Percentiles rank a stretch among this genome's conserved stretches.
These are phyloP conservation scores for Meloidogyne exigua DNA, from an alignment of 1,140 invertebrate genomes.

Conservation along the genomic window DNA sequence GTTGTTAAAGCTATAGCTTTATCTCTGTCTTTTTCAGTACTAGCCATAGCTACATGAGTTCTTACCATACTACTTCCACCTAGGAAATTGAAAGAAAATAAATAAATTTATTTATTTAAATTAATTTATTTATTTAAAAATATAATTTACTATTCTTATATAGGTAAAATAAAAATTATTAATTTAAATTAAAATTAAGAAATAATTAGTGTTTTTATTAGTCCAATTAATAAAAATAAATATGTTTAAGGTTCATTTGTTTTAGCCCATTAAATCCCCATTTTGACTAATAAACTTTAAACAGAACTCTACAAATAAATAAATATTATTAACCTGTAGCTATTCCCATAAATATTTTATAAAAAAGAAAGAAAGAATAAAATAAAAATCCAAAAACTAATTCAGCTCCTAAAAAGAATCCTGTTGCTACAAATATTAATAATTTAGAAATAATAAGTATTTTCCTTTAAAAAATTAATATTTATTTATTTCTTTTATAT, in stretches of 20 bases:
- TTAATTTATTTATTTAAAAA: too few species aligned
- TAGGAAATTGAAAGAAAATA: too few species aligned
- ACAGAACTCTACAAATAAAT: too few species aligned
- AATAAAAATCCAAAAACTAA: background rate
- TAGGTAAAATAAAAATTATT: too few species aligned
- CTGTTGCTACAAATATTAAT: background rate
- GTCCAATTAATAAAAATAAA: too few species aligned
- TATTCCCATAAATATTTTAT: background rate
- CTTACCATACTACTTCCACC: constrained; percentile 38
- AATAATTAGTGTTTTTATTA: too few species aligned
- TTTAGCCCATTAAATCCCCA: too few species aligned
- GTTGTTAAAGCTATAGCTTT: constrained; percentile 49
- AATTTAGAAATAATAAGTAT: background rate
- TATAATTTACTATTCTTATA: too few species aligned
- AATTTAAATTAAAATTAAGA: too few species aligned
- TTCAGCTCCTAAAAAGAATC: background rate
- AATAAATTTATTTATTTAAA: too few species aligned
- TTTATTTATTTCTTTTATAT: background rate
- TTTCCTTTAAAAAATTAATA: background rate
- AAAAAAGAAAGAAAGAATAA: background rate
- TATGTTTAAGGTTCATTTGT: too few species aligned
- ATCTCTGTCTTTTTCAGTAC: constrained; percentile 47
- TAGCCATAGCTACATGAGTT: constrained; percentile 51
- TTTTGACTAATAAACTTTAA: too few species aligned
- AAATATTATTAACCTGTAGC: background rate